Conservation (phyloP, 1,140 invertebrate genomes). For the Drosophila parabipectinata region DNA sequence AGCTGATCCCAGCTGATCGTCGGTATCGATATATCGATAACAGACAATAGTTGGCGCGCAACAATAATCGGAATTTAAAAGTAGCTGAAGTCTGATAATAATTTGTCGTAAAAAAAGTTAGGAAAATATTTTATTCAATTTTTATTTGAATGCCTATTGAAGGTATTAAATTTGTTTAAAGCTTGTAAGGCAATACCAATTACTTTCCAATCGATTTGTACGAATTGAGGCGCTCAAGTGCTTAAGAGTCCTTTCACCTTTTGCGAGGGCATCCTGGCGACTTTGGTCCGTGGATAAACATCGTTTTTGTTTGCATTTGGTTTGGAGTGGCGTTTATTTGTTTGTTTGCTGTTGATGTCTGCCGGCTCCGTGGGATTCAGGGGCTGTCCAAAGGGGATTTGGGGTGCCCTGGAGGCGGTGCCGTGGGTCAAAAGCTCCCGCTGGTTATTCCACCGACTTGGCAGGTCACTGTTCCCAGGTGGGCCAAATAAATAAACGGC, state of each 20-base stretch:
- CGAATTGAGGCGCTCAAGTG: conserved; percentile 23
- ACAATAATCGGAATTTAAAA: neutral
- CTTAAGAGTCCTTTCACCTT: conserved; percentile 69
- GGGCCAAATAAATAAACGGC: conserved; percentile 54
- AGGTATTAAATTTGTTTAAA: conserved; percentile 11
- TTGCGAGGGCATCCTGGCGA: conserved; percentile 24
- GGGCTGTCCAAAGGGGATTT: neutral
- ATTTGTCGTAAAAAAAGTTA: no score
- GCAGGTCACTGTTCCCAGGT: conserved; percentile 55
- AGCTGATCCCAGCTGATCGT: conserved; percentile 70
- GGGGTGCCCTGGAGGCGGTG: conserved; percentile 11
- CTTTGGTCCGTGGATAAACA: conserved; percentile 43
- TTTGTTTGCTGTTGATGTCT: conserved; percentile 37
- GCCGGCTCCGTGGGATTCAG: neutral
- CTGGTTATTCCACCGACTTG: conserved; percentile 20
- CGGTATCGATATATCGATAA: conserved; percentile 40
- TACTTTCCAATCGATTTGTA: conserved; percentile 50
- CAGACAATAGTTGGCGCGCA: neutral
- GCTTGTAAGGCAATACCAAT: conserved; percentile 17
- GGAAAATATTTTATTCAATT: no score
- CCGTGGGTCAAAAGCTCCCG: conserved; percentile 49
- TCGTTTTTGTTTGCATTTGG: conserved; percentile 59
- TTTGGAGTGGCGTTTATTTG: conserved; percentile 33
- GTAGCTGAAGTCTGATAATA: no score
- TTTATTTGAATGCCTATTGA: no score